Percentiles rank a stretch among this genome's conserved stretches.
These are phyloP conservation scores for Pipistrellus pygmaeus DNA, from an alignment of 2,797 vertebrate species.

Conservation along the genomic window DNA sequence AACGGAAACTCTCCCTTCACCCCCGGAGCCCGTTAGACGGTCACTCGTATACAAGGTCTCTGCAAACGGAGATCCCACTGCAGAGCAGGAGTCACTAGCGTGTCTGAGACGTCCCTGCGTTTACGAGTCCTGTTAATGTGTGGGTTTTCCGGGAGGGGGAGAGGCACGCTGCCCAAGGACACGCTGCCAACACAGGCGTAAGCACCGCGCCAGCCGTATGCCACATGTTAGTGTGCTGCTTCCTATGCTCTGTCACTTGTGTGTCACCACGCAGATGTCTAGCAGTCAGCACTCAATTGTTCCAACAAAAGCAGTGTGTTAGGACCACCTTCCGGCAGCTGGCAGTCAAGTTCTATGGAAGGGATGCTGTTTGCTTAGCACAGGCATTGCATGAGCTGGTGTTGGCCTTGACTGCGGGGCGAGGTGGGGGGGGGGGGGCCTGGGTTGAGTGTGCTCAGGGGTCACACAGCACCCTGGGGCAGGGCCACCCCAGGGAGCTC, in stretches of 20 bases:
- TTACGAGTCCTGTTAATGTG: background rate
- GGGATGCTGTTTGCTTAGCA: background rate
- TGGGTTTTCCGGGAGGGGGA: background rate
- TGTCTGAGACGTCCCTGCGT: background rate
- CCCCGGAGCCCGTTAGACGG: background rate
- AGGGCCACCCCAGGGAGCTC: background rate
- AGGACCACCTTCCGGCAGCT: background rate
- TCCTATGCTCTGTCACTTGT: background rate
- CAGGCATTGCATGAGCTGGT: background rate
- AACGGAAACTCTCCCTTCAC: background rate
- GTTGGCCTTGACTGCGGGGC: background rate
- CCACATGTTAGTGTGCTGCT: background rate
- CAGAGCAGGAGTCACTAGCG: background rate
- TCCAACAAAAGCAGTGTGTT: background rate
- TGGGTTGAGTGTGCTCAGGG: background rate
- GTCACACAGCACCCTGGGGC: background rate
- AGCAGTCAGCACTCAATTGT: background rate
- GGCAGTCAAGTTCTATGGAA: background rate
- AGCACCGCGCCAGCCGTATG: rapidly evolving
- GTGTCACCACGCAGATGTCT: background rate
- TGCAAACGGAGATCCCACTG: background rate
- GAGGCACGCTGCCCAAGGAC: background rate
- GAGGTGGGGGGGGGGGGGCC: background rate
- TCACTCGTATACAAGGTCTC: background rate
- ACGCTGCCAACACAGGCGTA: rapidly evolving